Base-by-base conservation (phyloP, 2,113 vertebrate genomes). In the Entosphenus tridentatus region DNA sequence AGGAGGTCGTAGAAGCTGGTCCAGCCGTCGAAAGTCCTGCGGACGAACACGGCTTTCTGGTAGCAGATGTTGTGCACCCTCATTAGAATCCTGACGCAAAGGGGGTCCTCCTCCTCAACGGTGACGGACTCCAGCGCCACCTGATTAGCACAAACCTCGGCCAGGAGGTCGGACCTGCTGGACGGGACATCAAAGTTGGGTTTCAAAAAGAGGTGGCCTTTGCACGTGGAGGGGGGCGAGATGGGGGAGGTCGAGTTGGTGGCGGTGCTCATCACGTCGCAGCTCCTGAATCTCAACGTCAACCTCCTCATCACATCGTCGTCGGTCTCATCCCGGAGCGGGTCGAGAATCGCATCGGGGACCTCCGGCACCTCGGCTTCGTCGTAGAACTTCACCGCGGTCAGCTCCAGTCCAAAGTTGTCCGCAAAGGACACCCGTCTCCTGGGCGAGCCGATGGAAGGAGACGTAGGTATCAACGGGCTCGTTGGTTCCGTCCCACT, bases 341-440 rank as follows among this genome's bases (percentile, higher is more conserved):
- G 39, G 8, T 65, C 62, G n/a, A 65, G n/a, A 9, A 21, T 65
- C n/a, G 21, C 62, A 2, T 65, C n/a, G n/a, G n/a, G n/a, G 21
- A n/a, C 62, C 8, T 65, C 58, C 16, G 13, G 58, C 13, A 17
- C 16, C 58, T 62, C 62, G n/a, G n/a, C 62, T 9, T 65, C n/a
- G 21, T 21, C 62, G 62, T 65, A 65, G n/a, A 65, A n/a, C 62
- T 91, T 93, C 70, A 98, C 80, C 2, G 87, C 92, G 65, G 96
- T 92, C 71, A 98, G 81, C 77, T 89, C 79, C 72, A 95, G 81
- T 67, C 93, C 92, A 75, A 96, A 89, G 1, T 83, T 84, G 73
- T 98, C 93, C 10, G 93, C 93, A 70, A 98, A 98, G 1, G 93
- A 97, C 77, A 98, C 93, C 77, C 86, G 90, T 75, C 92, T 85